Conservation (phyloP, 2,113 vertebrate species). For the Colossoma macropomum region DNA sequence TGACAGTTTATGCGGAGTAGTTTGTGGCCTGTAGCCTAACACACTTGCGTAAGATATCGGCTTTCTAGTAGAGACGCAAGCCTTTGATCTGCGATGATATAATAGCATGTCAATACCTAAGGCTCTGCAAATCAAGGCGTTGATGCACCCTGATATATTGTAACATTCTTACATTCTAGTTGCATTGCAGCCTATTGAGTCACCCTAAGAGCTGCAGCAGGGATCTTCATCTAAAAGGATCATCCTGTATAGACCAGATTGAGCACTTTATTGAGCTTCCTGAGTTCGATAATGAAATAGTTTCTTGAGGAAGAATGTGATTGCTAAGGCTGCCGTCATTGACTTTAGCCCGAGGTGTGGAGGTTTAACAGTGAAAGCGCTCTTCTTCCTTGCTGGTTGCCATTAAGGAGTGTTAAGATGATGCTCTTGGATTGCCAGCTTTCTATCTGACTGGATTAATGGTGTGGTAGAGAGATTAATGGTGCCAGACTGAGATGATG, state of each 20-base stretch:
- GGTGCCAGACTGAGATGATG: slow-evolving; percentile 42
- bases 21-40: background rate
- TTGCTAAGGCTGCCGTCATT: background rate
- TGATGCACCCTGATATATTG: background rate
- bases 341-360: background rate
- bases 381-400: background rate
- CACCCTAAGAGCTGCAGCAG: background rate
- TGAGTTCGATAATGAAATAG: background rate
- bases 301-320: background rate
- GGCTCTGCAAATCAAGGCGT: background rate
- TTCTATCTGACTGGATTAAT: slow-evolving; percentile 49
- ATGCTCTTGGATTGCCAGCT: slow-evolving; percentile 19
- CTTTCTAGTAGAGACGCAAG: background rate
- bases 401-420: slow-evolving; percentile 26
- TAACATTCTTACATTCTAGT: background rate
- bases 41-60: background rate
- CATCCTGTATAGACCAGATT: background rate
- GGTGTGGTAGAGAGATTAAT: slow-evolving; percentile 39
- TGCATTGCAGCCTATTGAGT: background rate
- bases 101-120: background rate
- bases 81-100: background rate
- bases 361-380: background rate
- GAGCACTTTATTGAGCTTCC: background rate
- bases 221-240: background rate
- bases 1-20: background rate